Evolutionary conservation across 2,113 vertebrate genomes (phyloP), one percentile per base, ranked within the genome.

Genomic region (Pseudorasbora parva): DNA sequence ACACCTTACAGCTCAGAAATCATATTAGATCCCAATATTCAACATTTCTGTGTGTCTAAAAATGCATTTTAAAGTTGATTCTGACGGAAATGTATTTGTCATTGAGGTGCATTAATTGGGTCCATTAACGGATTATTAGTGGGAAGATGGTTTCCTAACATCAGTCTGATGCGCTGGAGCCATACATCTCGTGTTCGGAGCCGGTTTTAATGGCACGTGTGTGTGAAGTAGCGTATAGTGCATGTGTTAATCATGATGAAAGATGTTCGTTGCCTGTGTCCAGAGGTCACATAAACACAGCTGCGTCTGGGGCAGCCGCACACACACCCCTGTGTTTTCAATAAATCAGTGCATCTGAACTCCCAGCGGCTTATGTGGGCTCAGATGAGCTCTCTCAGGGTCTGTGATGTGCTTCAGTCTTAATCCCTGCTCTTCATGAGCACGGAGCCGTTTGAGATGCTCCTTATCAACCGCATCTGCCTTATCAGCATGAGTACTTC

Each of bases 251-350:
- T 76, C 78, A 57, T 15, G 27, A 37, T 74, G 75, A 47, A 25
- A 21, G 83, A 23, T 37, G 43, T 27, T 47, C 33, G 27, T 49
- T 27, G 72, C 47, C 47, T 14, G 30, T 30, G 82, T 84, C 69
- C 90, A 92, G 85, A 91, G 92, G 91, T 93, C 91, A 93, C 72
- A 87, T 93, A 94, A 95, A 95, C 94, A 95, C 94, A 94, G 93
- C 93, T 94, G 51, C 19, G 76, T 78, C 76, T 78, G 76, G 21
- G 33, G 56, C 76, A 5, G 30, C 17, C 17, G 15, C 8, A n/a
- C 30, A 76, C 77, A 37, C 51, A 0, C 25, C 21, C 33, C 54
- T 23, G 51, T 80, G 83, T 84, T 80, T 73, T 85, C 25, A 85
- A 85, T 85, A 80, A 85, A 85, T 85, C 83, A 81, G 76, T 27